Base-by-base conservation (phyloP, 1,140 invertebrate species). In the Pteromalus puparum region DNA sequence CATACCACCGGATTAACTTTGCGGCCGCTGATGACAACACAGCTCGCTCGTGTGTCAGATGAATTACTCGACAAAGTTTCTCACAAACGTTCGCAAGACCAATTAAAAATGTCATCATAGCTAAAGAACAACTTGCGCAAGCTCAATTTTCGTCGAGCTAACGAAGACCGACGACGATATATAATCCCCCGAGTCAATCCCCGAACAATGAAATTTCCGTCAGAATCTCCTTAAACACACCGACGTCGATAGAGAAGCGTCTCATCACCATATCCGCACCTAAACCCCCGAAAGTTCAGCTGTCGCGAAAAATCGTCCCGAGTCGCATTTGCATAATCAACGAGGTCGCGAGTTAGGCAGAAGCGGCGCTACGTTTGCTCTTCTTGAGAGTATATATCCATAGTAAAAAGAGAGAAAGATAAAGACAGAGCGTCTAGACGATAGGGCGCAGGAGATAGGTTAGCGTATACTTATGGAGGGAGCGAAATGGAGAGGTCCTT, bases 401-500 rank as follows among this genome's bases (percentile, higher is more conserved):
- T 34, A 61, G 53, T 61, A 61, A 61, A 21, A 42, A 42, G 53
- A 18, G 53, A n/a, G 53, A 61, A 61, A 61, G 53, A 61, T 61
- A 61, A 21, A 61, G 53, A 61, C 53, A 7, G 68, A 26, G 28
- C 26, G 68, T 70, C 68, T 70, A 70, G 68, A 70, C 68, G 68
- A 70, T 26, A 70, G 68, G 26, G 26, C 0, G 68, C 18, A 61
- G 21, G 18, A 6, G 53, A 61, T 61, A 61, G 53, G 53, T 61
- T 61, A 18, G 18, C 15, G 53, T n/a, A 1, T n/a, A n/a, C n/a
- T n/a, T n/a, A 61, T 61, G 26, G n/a, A 28, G 15, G 12, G 74
- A 3, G 61, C 72, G 73, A 76, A 67, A 67, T 67, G 73, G 81
- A 67, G 53, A 82, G 73, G 61, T 82, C 81, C 81, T 76, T 76